These are phyloP conservation scores for Marmota flaviventris DNA, from an alignment of 2,113 vertebrate species.

Conservation along the genomic window DNA sequence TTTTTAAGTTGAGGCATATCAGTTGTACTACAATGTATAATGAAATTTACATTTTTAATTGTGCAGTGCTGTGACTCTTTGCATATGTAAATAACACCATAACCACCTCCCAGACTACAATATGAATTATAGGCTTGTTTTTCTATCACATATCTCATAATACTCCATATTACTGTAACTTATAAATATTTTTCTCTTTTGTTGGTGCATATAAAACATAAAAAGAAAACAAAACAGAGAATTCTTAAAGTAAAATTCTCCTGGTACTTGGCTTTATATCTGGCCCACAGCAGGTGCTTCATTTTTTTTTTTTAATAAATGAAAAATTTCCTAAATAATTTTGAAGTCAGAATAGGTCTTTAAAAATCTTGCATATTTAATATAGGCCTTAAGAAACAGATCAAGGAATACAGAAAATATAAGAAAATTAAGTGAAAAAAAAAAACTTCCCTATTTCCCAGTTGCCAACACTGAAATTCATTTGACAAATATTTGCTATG, in stretches of 20 bases:
- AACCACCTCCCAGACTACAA: not conserved
- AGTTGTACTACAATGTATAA: constrained; percentile 16
- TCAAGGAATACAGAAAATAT: not conserved
- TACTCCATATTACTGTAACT: not conserved
- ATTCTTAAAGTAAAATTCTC: not conserved
- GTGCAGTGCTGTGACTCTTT: not conserved
- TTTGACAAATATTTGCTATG: not conserved
- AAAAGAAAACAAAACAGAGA: not conserved
- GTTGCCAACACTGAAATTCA: not conserved
- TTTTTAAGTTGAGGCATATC: not conserved
- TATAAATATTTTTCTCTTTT: constrained; percentile 6
- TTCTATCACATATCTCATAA: not conserved
- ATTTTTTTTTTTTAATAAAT: not conserved
- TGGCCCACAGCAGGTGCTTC: not conserved
- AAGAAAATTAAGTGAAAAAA: not conserved
- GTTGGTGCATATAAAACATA: not conserved
- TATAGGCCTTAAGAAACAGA: not conserved
- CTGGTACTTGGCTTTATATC: not conserved
- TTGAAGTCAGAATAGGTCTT: not conserved
- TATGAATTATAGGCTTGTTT: not conserved
- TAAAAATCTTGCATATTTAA: not conserved
- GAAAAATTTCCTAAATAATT: constrained; percentile 12
- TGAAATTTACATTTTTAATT: not conserved
- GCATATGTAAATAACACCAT: not conserved
- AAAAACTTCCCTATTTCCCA: not conserved